Percentiles rank a stretch among this genome's conserved stretches.
Conservation (phyloP, 2,113 vertebrate species). For the Mastomys coucha region DNA sequence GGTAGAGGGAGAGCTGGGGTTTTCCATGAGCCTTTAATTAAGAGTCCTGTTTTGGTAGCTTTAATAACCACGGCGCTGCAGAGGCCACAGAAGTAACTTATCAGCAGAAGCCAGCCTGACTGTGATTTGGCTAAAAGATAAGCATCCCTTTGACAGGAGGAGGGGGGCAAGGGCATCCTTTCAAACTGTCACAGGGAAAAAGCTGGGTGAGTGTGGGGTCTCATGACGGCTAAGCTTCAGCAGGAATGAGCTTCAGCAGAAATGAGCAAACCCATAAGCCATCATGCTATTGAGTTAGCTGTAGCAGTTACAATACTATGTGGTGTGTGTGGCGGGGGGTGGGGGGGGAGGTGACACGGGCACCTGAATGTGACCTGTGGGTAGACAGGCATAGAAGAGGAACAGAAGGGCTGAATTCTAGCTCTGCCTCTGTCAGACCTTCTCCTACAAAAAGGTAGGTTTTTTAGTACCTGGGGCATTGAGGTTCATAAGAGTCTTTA, state of each 20-base stretch:
- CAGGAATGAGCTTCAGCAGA: too few species aligned
- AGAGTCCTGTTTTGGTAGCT: slow-evolving; percentile 66
- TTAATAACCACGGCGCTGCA: slow-evolving; percentile 38
- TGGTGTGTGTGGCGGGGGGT: too few species aligned
- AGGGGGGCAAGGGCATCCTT: not conserved
- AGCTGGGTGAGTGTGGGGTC: not conserved
- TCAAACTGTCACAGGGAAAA: not conserved
- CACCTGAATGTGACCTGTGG: not conserved
- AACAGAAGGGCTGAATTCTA: not conserved
- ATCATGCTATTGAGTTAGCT: not conserved
- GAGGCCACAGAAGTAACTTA: not conserved
- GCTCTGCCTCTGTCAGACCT: accelerated
- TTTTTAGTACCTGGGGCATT: not conserved
- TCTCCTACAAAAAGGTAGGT: not conserved
- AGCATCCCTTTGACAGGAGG: not conserved
- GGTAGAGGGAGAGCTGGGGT: not conserved
- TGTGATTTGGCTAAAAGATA: slow-evolving; percentile 6
- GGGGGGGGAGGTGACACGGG: not conserved
- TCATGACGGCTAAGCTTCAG: not conserved
- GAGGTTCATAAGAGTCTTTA: not conserved
- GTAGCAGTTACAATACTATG: not conserved
- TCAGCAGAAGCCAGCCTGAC: not conserved
- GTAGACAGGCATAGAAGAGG: too few species aligned
- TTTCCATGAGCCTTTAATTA: slow-evolving; percentile 73
- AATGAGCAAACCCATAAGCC: not conserved